Conservation (phyloP, 2,113 vertebrate genomes). For the Galemys pyrenaicus region DNA sequence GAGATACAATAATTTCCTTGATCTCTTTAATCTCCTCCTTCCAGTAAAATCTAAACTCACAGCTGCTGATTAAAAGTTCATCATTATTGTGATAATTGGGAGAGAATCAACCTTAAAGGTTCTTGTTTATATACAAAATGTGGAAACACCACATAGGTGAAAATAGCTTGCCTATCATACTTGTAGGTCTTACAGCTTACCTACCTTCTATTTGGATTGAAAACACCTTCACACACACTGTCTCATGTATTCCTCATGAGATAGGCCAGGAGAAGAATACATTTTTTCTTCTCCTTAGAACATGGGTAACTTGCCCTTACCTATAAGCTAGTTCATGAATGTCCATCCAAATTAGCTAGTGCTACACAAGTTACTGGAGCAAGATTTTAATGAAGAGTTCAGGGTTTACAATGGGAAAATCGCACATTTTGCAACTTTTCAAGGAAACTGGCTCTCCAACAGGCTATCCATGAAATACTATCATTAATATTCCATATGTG, state of each 20-base stretch:
- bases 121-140: conserved; percentile 40
- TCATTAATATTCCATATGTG: not conserved
- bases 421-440: not conserved
- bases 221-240: not conserved
- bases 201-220: not conserved
- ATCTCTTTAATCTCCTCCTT: conserved; percentile 56
- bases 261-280: not conserved
- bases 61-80: conserved; percentile 39
- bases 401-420: not conserved
- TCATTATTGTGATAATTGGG: conserved; percentile 38
- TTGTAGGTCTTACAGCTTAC: not conserved
- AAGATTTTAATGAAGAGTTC: conserved; percentile 37
- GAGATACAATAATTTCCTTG: not conserved
- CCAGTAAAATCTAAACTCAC: conserved; percentile 53
- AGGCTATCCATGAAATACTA: not conserved
- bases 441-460: not conserved
- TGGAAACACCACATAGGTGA: conserved; percentile 16
- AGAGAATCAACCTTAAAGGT: conserved; percentile 42
- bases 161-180: not conserved
- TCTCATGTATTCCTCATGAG: not conserved
- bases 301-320: not conserved
- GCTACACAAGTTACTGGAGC: not conserved
- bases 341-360: not conserved
- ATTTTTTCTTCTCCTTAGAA: not conserved
- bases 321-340: not conserved